Percentiles rank a stretch among this genome's conserved stretches.
phyloP scores from a whole-genome alignment of 2,888 invertebrate species.

The Muschampia plurimacula region DNA sequence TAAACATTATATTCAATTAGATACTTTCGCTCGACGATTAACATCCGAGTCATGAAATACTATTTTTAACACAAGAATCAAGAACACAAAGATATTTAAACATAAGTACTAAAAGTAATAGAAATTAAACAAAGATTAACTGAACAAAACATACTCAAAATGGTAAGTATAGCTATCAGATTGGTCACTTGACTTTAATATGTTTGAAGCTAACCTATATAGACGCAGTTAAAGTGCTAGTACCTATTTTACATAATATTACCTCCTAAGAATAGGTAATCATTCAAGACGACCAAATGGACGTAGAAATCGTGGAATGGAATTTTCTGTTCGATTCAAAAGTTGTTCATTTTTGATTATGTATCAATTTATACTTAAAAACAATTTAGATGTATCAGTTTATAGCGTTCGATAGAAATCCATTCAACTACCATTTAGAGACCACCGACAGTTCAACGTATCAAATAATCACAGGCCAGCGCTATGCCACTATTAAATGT shows the following conservation, averaged over 20 bases:
- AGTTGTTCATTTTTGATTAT: conserved; percentile 16
- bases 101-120: background rate
- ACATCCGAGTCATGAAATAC: too few species aligned
- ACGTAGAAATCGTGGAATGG: conserved; percentile 29
- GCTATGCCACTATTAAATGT: conserved; percentile 47
- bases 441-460: conserved; percentile 38
- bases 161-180: background rate
- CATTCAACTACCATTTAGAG: background rate
- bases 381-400: conserved; percentile 13
- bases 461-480: conserved; percentile 44
- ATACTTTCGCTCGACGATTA: too few species aligned
- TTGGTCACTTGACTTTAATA: conserved; percentile 15
- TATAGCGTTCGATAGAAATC: background rate
- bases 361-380: conserved; percentile 24
- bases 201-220: background rate
- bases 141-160: conserved; percentile 12
- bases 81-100: background rate
- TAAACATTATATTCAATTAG: too few species aligned
- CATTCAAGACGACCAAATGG: background rate
- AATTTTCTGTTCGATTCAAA: conserved; percentile 18
- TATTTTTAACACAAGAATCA: background rate
- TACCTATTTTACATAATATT: conserved; percentile 31
- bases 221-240: background rate
- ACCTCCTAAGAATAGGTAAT: background rate
- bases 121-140: conserved; percentile 8